Evolutionary conservation across 2,797 vertebrate genomes (phyloP).

Genomic region (Helicolenus hilgendorfi): DNA sequence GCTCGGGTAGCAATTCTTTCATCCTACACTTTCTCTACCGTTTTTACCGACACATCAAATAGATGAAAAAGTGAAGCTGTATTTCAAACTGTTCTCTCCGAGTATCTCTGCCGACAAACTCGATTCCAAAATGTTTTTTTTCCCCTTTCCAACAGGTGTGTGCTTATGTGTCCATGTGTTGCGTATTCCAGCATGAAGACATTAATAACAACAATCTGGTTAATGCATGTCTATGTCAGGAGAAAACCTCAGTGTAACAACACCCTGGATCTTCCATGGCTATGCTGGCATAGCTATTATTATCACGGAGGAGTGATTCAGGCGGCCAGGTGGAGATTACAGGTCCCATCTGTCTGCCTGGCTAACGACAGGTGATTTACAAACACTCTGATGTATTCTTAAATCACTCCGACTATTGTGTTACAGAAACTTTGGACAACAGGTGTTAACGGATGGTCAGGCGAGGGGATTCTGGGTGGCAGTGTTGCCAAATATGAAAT

Average conservation of each 20-base stretch:
- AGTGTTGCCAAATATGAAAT: background rate
- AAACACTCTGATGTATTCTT: slow-evolving; percentile 10
- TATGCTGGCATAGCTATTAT: slow-evolving; percentile 29
- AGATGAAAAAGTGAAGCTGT: slow-evolving; percentile 32
- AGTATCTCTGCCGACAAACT: slow-evolving; percentile 27
- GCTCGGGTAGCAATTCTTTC: slow-evolving; percentile 70
- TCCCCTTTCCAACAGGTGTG: background rate
- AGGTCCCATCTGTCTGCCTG: slow-evolving; percentile 37
- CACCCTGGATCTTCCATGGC: slow-evolving; percentile 20
- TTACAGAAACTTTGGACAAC: background rate
- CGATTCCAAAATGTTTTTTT: slow-evolving; percentile 44
- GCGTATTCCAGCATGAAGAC: slow-evolving; percentile 14
- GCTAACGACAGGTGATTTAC: background rate
- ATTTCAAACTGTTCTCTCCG: slow-evolving; percentile 20
- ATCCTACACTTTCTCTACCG: slow-evolving; percentile 47
- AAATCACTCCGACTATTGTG: background rate
- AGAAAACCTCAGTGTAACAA: background rate
- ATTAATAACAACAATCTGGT: slow-evolving; percentile 3
- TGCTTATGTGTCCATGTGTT: background rate
- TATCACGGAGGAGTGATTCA: slow-evolving; percentile 49
- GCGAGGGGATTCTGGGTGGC: background rate
- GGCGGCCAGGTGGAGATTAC: slow-evolving; percentile 37
- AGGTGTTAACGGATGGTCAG: background rate
- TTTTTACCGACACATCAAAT: slow-evolving; percentile 57
- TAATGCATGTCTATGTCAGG: background rate